Conservation (phyloP, 2,888 invertebrate species). For the Hedya salicella region DNA sequence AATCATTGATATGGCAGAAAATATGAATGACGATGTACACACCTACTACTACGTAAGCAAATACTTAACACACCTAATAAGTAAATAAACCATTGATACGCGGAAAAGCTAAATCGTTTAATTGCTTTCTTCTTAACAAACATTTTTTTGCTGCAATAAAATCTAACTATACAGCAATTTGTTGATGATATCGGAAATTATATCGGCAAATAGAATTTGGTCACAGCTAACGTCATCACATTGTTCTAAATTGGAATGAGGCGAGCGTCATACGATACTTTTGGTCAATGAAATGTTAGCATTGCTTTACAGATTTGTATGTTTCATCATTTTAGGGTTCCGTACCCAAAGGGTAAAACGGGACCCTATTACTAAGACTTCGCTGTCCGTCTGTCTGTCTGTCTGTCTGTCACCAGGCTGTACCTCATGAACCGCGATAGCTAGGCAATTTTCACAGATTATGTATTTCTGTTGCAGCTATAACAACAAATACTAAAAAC, state of each 20-base stretch:
- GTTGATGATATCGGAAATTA: background rate
- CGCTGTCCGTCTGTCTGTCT: no score
- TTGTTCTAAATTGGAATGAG: conserved; percentile 14
- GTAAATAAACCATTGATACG: background rate
- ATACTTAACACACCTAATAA: background rate
- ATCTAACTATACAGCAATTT: background rate
- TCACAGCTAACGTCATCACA: conserved; percentile 7
- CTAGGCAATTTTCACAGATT: no score
- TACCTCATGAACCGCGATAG: no score
- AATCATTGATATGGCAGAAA: no score
- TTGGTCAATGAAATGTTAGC: conserved; percentile 24
- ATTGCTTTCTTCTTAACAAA: conserved; percentile 3
- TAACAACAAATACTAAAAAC: no score
- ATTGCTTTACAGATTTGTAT: background rate
- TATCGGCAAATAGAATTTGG: conserved; percentile 5
- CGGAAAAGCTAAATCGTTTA: background rate
- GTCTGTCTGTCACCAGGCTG: no score
- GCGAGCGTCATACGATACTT: conserved; percentile 18
- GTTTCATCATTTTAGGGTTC: conserved; percentile 14
- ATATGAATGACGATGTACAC: no score
- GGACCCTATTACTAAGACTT: no score
- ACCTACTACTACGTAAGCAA: background rate
- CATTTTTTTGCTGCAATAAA: background rate
- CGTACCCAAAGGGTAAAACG: no score
- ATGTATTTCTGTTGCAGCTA: no score